Evolutionary conservation across 2,888 invertebrate genomes (phyloP).

Genomic region (Drosophila prostipennis): DNA sequence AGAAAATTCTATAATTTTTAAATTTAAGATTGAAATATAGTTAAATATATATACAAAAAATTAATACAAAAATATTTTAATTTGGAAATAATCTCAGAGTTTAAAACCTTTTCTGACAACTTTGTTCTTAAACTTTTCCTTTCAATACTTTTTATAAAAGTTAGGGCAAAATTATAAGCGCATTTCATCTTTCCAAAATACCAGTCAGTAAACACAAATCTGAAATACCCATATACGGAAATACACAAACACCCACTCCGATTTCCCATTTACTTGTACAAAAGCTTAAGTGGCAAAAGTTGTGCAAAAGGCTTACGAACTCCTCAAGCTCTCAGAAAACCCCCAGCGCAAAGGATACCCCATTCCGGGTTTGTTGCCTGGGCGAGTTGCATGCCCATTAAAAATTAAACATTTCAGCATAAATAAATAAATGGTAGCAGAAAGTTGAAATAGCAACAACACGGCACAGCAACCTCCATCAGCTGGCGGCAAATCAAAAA

Average conservation of each 20-base stretch:
- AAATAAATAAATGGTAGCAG: slow-evolving; percentile 70
- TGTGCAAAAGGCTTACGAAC: slow-evolving; percentile 75
- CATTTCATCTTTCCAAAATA: slow-evolving; percentile 39
- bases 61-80: neutral
- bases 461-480: slow-evolving; percentile 38
- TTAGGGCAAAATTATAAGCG: slow-evolving; percentile 50
- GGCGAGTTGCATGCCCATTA: slow-evolving; percentile 72
- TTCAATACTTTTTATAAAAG: neutral
- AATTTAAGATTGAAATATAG: too few species aligned
- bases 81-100: neutral
- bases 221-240: slow-evolving; percentile 19
- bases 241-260: slow-evolving; percentile 29
- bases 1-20: slow-evolving; percentile 6
- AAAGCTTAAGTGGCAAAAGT: slow-evolving; percentile 78
- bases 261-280: slow-evolving; percentile 55
- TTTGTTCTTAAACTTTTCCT: neutral
- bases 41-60: neutral
- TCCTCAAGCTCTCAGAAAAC: slow-evolving; percentile 48
- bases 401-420: slow-evolving; percentile 69
- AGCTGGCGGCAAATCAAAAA: slow-evolving; percentile 64
- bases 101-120: neutral
- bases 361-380: slow-evolving; percentile 27
- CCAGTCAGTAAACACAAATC: slow-evolving; percentile 49
- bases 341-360: slow-evolving; percentile 1
- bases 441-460: slow-evolving; percentile 52